Conservation (phyloP, 2,888 invertebrate genomes). For the Eupithecia subfuscata region DNA sequence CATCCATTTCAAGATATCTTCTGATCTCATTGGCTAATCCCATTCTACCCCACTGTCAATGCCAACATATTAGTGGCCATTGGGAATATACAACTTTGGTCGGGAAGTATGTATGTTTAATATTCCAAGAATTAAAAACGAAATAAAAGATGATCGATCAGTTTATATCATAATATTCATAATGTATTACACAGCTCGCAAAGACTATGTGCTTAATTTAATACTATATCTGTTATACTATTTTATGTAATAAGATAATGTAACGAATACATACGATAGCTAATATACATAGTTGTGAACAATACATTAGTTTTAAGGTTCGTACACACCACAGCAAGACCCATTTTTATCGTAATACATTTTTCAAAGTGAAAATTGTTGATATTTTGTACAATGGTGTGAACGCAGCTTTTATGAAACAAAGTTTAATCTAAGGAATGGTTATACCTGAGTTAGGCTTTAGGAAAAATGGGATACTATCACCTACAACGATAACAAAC, state of each 20-base stretch:
- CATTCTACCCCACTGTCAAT: too few species aligned
- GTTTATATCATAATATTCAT: neutral
- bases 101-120: neutral
- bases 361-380: neutral
- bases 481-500: neutral
- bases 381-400: conserved; percentile 21
- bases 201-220: conserved; percentile 30
- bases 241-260: conserved; percentile 35
- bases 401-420: conserved; percentile 22
- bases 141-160: neutral
- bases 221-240: conserved; percentile 38
- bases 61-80: neutral
- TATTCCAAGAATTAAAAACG: neutral
- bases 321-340: conserved; percentile 25
- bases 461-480: conserved; percentile 12
- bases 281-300: conserved; percentile 36
- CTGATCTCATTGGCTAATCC: too few species aligned
- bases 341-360: neutral
- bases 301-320: conserved; percentile 17
- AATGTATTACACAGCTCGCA: conserved; percentile 11
- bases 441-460: conserved; percentile 42
- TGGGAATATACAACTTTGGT: neutral
- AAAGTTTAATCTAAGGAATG: conserved; percentile 55
- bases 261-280: conserved; percentile 40
- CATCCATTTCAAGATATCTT: neutral